These are phyloP conservation scores for Eurytoma californica DNA, from an alignment of 2,888 invertebrate species.

Conservation along the genomic window DNA sequence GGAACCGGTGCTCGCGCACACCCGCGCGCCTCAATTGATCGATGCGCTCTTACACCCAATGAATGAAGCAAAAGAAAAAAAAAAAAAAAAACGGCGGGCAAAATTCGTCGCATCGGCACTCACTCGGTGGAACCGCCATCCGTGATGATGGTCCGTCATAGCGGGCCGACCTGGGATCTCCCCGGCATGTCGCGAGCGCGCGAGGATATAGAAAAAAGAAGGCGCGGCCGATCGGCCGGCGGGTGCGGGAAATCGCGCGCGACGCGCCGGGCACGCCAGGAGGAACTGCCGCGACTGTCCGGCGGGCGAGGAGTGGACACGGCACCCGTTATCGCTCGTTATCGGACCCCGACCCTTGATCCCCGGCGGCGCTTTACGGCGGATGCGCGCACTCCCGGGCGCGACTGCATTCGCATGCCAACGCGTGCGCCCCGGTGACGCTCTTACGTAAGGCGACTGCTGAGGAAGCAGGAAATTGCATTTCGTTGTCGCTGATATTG, in stretches of 20 bases:
- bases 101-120: slow-evolving; percentile 12
- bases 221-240: neutral
- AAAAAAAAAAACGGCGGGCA: no score
- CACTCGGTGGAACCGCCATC: slow-evolving; percentile 18
- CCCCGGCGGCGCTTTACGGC: neutral
- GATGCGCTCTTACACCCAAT: neutral
- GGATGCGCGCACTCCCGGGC: neutral
- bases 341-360: slow-evolving; percentile 49
- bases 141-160: slow-evolving; percentile 5
- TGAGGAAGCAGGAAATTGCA: no score
- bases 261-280: slow-evolving; percentile 11
- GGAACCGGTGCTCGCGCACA: no score
- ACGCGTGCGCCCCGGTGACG: no score
- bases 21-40: neutral
- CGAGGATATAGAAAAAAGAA: neutral
- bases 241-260: neutral
- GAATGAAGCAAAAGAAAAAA: neutral
- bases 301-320: neutral
- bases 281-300: slow-evolving; percentile 60
- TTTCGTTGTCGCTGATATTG: no score
- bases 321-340: slow-evolving; percentile 43
- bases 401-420: no score
- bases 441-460: no score
- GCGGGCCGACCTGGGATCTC: neutral
- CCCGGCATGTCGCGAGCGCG: neutral